Percentiles rank a stretch among this genome's conserved stretches.
Evolutionary conservation across 2,888 invertebrate species (phyloP).

Genomic region (Automeris io): DNA sequence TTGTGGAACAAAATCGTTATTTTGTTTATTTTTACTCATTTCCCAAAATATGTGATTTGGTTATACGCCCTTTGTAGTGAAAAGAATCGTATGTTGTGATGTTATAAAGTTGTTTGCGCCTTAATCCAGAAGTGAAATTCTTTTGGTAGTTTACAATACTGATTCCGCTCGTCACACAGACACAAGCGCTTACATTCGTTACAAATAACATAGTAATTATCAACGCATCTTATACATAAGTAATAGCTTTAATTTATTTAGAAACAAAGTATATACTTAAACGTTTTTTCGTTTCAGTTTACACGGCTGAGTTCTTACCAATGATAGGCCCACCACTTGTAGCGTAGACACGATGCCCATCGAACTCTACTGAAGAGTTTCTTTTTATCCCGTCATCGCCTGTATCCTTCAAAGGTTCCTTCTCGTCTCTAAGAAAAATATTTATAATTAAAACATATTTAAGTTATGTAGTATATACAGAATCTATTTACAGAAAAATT

Average conservation of each 20-base stretch:
- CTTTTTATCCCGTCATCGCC: conserved; percentile 82
- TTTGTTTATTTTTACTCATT: too few species aligned
- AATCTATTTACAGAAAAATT: conserved; percentile 22
- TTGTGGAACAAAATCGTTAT: too few species aligned
- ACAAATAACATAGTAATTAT: neutral
- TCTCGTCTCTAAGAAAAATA: conserved; percentile 80
- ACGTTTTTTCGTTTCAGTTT: conserved; percentile 24
- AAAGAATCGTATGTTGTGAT: too few species aligned
- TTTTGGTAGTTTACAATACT: conserved; percentile 70
- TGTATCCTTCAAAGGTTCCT: conserved; percentile 85
- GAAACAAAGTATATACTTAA: conserved; percentile 10
- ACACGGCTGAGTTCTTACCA: conserved; percentile 94
- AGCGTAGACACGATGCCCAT: conserved; percentile 88
- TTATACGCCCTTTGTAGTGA: too few species aligned
- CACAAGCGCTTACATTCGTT: conserved; percentile 47
- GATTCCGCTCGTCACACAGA: conserved; percentile 61
- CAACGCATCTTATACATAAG: neutral
- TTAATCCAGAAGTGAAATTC: conserved; percentile 34
- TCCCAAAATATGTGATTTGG: too few species aligned
- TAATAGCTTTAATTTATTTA: too few species aligned
- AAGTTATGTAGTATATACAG: conserved; percentile 15
- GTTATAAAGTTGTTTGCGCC: conserved; percentile 2
- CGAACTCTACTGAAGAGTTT: conserved; percentile 88
- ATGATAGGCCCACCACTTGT: conserved; percentile 90
- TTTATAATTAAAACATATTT: conserved; percentile 1